Evolutionary conservation across 2,888 invertebrate genomes (phyloP).

Genomic region (Thumatha senex): DNA sequence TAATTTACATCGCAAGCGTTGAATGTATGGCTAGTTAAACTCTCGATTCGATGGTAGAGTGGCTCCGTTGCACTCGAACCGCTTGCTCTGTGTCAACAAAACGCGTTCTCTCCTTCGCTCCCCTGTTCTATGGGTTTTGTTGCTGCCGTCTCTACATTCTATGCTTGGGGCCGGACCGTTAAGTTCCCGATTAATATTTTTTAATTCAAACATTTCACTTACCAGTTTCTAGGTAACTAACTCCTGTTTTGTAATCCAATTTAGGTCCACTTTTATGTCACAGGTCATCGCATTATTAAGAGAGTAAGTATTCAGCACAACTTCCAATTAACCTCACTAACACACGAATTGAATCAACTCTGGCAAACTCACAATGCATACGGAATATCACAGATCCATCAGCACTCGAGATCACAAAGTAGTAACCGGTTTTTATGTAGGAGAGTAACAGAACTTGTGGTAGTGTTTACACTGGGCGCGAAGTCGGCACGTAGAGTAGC

Average conservation of each 20-base stretch:
- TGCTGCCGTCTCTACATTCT: conserved; percentile 58
- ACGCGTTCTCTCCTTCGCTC: conserved; percentile 69
- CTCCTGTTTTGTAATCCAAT: conserved; percentile 63
- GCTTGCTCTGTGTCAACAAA: conserved; percentile 74
- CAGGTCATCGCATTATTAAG: conserved; percentile 49
- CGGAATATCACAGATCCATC: conserved; percentile 58
- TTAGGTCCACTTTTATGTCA: conserved; percentile 48
- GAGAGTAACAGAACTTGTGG: conserved; percentile 59
- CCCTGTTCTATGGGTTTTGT: conserved; percentile 66
- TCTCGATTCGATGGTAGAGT: conserved; percentile 23
- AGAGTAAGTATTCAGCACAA: conserved; percentile 44
- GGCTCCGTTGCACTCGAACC: conserved; percentile 36
- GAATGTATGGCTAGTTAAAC: conserved; percentile 22
- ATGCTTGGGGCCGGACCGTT: conserved; percentile 36
- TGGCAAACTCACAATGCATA: conserved; percentile 43
- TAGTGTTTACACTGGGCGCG: conserved; percentile 50
- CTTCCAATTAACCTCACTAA: conserved; percentile 42
- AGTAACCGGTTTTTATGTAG: conserved; percentile 71
- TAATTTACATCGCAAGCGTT: conserved; percentile 26
- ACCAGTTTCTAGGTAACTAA: conserved; percentile 48
- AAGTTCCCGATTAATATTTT: conserved; percentile 33
- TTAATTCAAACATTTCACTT: conserved; percentile 40
- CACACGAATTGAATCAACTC: conserved; percentile 42
- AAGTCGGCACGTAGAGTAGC: conserved; percentile 37
- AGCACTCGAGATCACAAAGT: conserved; percentile 62